Base-by-base conservation (phyloP, 2,888 invertebrate genomes). In the Drosophila merina region DNA sequence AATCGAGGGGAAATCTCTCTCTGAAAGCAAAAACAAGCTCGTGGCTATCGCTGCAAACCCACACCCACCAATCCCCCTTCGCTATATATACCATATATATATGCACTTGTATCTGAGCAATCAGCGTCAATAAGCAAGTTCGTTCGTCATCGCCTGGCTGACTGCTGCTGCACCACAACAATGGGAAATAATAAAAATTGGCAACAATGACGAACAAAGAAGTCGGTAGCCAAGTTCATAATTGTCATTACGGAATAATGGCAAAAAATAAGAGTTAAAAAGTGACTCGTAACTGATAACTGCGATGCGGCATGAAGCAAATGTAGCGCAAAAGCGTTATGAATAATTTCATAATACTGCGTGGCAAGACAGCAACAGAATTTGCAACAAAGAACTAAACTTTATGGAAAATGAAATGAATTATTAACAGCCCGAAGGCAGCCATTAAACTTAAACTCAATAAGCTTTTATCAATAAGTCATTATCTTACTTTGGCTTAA, bases 191-290 rank as follows among this genome's bases (percentile, higher is more conserved):
- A 70, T 62, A 14, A 55, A 70, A 72, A 70, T 72, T 72, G 62
- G 70, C 50, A 50, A 62, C 55, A 70, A 72, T 70, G 73, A 72
- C 62, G 49, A 60, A 70, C 72, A 69, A 72, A 72, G 69, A 47
- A 58, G 40, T 20, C 31, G 31, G 38, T 56, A 28, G n/a, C 25
- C 48, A 49, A 42, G 60, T 48, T 62, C 63, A 63, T 63, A 62
- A 62, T 62, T 62, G 63, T 20, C 60, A 48, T 62, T 62, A 62
- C 63, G 33, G 31, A 62, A 62, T 60, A 25, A 48, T 48, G 60
- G 40, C 38, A 40, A 42, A 10, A 10, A 8, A n/a, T n/a, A 30
- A 12, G 12, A 30, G 59, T 25, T 4, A 6, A 9, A 9, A 31
- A 14, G 30, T 9, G n/a, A 26, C 25, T 20, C 28, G 28, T 6